Conservation (phyloP, 2,888 invertebrate species). For the Melangyna quadrimaculata region DNA sequence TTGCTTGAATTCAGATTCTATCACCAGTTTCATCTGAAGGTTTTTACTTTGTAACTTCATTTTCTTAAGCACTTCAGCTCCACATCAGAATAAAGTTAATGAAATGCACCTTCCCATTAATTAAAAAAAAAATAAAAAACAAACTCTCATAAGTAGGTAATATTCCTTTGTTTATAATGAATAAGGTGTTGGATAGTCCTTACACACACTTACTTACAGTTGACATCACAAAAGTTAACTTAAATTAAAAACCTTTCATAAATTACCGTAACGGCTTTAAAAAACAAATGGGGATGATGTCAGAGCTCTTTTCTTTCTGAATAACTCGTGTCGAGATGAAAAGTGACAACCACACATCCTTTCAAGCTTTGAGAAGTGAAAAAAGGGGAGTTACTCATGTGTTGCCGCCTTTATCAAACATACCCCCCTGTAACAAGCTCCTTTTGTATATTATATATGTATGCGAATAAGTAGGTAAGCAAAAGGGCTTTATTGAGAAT, state of each 20-base stretch:
- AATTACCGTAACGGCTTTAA: conserved; percentile 57
- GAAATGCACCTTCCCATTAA: neutral
- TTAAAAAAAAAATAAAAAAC: neutral
- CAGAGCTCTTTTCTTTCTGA: conserved; percentile 11
- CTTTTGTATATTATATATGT: neutral
- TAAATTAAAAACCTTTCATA: conserved; percentile 62
- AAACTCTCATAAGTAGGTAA: neutral
- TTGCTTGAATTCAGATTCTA: neutral
- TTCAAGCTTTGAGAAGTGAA: neutral
- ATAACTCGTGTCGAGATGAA: conserved; percentile 37
- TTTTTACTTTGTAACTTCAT: neutral
- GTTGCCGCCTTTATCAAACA: neutral
- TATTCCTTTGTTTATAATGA: conserved; percentile 1
- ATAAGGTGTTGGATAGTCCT: conserved; percentile 14
- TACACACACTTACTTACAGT: conserved; percentile 9
- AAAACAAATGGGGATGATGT: conserved; percentile 29
- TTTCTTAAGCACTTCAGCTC: too few relatives aligned
- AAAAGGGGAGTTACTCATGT: neutral
- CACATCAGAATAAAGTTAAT: neutral
- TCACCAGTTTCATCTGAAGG: neutral
- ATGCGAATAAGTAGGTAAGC: neutral
- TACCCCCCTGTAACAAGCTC: neutral
- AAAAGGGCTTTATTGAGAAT: conserved; percentile 47
- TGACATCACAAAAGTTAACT: conserved; percentile 44
- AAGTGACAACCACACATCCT: conserved; percentile 50